A percentile compares a stretch with the other conserved stretches of the same genome.
phyloP scores from a whole-genome alignment of 2,797 vertebrate genomes.

The Poeciliopsis infans region DNA sequence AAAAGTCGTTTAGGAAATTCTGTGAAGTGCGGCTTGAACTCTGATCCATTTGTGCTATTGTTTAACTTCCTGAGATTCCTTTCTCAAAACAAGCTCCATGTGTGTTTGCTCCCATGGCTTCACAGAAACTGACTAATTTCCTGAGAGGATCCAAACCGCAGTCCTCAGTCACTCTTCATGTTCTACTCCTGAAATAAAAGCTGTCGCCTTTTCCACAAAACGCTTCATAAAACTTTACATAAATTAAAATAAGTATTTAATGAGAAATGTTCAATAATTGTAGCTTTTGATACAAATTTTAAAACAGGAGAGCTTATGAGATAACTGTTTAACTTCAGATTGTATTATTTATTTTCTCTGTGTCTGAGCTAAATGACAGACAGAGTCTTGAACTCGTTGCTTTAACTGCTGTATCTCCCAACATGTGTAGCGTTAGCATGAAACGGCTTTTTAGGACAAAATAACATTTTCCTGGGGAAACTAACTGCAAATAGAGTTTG shows the following conservation, averaged over 20 bases:
- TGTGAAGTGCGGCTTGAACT: neutral
- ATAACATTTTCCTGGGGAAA: neutral
- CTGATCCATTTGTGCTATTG: neutral
- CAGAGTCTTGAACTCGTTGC: neutral
- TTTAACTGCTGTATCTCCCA: neutral
- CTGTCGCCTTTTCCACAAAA: neutral
- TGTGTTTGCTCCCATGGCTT: neutral
- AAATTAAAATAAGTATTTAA: neutral
- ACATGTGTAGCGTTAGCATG: neutral
- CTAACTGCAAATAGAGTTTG: neutral
- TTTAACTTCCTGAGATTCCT: neutral
- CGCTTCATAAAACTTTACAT: neutral
- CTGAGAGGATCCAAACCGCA: slow-evolving; percentile 25
- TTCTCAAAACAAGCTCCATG: neutral
- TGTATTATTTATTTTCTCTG: neutral
- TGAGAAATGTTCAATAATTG: neutral
- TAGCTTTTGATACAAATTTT: neutral
- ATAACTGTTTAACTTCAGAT: neutral
- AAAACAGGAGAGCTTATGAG: neutral
- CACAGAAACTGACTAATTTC: neutral
- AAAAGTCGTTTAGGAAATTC: neutral
- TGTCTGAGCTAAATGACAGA: neutral
- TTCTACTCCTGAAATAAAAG: neutral
- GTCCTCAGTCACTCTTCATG: slow-evolving; percentile 2
- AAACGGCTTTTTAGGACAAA: neutral